These are phyloP conservation scores for Heterodera carotae DNA, from an alignment of 1,140 invertebrate species.

Conservation along the genomic window DNA sequence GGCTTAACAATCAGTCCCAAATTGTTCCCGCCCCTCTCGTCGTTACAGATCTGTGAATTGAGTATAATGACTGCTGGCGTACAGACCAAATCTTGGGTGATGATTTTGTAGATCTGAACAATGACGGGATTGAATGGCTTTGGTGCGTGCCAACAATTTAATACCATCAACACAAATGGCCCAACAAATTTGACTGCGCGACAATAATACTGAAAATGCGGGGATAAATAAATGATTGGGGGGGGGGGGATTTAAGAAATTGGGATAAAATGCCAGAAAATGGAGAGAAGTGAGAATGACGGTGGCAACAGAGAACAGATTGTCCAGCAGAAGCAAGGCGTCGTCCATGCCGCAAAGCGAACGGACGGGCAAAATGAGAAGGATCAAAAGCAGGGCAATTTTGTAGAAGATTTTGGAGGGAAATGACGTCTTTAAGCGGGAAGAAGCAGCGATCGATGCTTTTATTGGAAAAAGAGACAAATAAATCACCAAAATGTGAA, in stretches of 20 bases:
- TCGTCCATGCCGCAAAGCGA: conserved; percentile 75
- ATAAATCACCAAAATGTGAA: conserved; percentile 57
- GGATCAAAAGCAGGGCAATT: conserved; percentile 71
- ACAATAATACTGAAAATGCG: conserved; percentile 70
- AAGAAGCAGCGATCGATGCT: conserved; percentile 12
- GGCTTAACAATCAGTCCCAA: no score
- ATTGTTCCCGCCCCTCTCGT: no score
- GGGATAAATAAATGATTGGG: conserved; percentile 70
- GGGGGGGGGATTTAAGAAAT: no score
- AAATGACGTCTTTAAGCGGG: conserved; percentile 76
- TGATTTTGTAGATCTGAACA: conserved; percentile 78
- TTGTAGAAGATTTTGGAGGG: conserved; percentile 89
- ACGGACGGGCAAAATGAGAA: conserved; percentile 82
- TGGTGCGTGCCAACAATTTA: neutral
- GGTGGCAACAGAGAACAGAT: conserved; percentile 81
- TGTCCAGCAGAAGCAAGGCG: conserved; percentile 72
- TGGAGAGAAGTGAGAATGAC: conserved; percentile 93
- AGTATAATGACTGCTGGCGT: neutral
- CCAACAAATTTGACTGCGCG: conserved; percentile 96
- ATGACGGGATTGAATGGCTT: no score
- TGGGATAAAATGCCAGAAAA: conserved; percentile 78
- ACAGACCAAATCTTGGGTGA: conserved; percentile 72
- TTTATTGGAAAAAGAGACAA: conserved; percentile 4
- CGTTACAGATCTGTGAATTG: no score
- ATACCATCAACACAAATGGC: conserved; percentile 98